A percentile compares a stretch with the other conserved stretches of the same genome.
These are phyloP conservation scores for Micoletzkya japonica DNA, from an alignment of 2,888 invertebrate species.

Conservation along the genomic window DNA sequence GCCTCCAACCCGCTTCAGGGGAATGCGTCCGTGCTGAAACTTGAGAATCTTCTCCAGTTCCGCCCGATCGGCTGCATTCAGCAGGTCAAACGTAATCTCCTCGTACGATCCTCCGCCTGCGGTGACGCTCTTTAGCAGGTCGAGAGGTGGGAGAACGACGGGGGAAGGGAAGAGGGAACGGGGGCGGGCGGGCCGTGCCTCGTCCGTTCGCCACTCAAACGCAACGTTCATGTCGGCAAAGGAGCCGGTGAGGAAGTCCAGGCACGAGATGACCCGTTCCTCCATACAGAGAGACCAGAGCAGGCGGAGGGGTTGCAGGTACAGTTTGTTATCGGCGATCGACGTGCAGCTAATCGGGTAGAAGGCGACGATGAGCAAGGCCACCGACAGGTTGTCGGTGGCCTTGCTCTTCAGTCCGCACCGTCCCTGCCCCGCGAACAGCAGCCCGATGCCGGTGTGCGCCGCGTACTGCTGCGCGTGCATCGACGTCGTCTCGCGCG, in stretches of 20 bases:
- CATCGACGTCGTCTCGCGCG: slow-evolving; percentile 11
- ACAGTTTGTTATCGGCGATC: slow-evolving; percentile 95
- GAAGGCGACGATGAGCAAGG: slow-evolving; percentile 86
- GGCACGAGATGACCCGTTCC: slow-evolving; percentile 82
- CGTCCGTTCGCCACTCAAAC: slow-evolving; percentile 14
- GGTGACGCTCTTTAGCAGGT: slow-evolving; percentile 13
- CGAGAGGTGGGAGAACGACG: slow-evolving; percentile 20
- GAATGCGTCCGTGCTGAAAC: slow-evolving; percentile 8
- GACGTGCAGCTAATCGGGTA: slow-evolving; percentile 96
- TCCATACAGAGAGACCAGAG: slow-evolving; percentile 92
- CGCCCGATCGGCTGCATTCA: neutral
- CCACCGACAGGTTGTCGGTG: slow-evolving; percentile 83
- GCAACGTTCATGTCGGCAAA: neutral
- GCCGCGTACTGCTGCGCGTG: slow-evolving; percentile 77
- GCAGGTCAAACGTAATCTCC: slow-evolving; percentile 7
- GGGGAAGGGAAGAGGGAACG: no score
- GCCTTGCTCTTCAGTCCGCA: slow-evolving; percentile 69
- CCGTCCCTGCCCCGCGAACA: slow-evolving; percentile 80
- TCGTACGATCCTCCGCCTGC: slow-evolving; percentile 15
- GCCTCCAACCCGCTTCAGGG: no score
- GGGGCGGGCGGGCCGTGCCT: no score
- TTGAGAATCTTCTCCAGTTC: slow-evolving; percentile 12
- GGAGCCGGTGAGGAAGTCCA: slow-evolving; percentile 72
- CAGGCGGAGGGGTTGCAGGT: slow-evolving; percentile 93
- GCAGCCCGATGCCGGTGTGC: slow-evolving; percentile 82